Percentiles rank a stretch among this genome's conserved stretches.
phyloP scores from a whole-genome alignment of 2,888 invertebrate genomes.

The Macrostomum cliftonense region DNA sequence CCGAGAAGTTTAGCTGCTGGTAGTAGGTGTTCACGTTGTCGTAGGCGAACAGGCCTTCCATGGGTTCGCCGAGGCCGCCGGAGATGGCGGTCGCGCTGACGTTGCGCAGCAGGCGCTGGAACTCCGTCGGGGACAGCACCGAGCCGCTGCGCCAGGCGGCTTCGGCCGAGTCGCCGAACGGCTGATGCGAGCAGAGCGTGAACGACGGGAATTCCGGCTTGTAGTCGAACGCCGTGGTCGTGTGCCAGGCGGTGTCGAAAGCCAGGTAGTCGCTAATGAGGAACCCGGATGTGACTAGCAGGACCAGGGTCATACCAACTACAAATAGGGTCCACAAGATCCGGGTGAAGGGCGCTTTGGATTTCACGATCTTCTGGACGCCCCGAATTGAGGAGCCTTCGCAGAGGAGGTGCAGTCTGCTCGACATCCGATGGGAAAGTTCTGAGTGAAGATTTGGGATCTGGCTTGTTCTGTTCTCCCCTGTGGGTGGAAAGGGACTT shows the following conservation, averaged over 20 bases:
- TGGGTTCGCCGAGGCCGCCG: no score
- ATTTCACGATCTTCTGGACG: slow-evolving; percentile 8
- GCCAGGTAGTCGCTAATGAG: slow-evolving; percentile 8
- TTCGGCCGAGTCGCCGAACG: slow-evolving; percentile 7
- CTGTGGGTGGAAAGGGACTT: no score
- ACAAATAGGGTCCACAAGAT: slow-evolving; percentile 8
- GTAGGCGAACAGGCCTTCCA: neutral
- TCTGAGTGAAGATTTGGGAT: no score
- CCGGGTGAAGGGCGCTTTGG: slow-evolving; percentile 4
- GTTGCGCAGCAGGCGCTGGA: neutral
- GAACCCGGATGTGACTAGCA: slow-evolving; percentile 6
- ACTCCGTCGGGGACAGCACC: slow-evolving; percentile 5
- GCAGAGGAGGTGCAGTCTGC: slow-evolving; percentile 7
- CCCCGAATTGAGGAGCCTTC: slow-evolving; percentile 8
- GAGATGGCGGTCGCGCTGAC: neutral
- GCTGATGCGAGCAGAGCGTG: slow-evolving; percentile 9
- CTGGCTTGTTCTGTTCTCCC: no score
- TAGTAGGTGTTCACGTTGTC: slow-evolving; percentile 8
- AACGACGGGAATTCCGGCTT: slow-evolving; percentile 7
- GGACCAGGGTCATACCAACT: slow-evolving; percentile 6
- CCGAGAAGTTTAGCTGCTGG: neutral
- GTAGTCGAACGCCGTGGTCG: slow-evolving; percentile 5
- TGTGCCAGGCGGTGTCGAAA: slow-evolving; percentile 10
- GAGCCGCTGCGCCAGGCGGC: slow-evolving; percentile 3
- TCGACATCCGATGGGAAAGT: no score